Evolutionary conservation across 2,113 vertebrate species (phyloP).

Genomic region (Perccottus glenii): DNA sequence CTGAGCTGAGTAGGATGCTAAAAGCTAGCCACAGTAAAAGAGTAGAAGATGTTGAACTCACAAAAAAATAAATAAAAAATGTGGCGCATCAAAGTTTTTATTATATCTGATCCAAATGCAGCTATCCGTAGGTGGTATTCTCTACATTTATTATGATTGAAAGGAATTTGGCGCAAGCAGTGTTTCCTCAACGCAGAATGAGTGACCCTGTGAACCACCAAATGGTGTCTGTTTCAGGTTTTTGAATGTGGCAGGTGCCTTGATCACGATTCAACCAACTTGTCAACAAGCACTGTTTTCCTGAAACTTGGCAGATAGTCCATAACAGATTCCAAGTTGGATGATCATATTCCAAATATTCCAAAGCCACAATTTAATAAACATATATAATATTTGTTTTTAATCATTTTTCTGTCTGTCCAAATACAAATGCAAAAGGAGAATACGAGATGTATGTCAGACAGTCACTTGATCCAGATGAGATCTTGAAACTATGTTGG

Average conservation of each 20-base stretch:
- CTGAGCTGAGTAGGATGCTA: slow-evolving; percentile 64
- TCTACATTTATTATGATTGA: slow-evolving; percentile 64
- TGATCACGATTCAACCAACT: slow-evolving; percentile 77
- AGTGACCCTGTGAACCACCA: slow-evolving; percentile 75
- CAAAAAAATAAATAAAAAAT: slow-evolving; percentile 22
- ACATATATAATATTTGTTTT: neutral
- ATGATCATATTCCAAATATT: slow-evolving; percentile 54
- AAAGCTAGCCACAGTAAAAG: slow-evolving; percentile 50
- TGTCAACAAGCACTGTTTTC: slow-evolving; percentile 79
- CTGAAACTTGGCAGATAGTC: slow-evolving; percentile 76
- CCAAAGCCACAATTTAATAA: neutral
- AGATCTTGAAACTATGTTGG: slow-evolving; percentile 51
- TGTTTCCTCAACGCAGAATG: slow-evolving; percentile 57
- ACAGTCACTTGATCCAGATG: slow-evolving; percentile 58
- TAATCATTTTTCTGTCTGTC: neutral
- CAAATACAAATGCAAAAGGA: slow-evolving; percentile 13
- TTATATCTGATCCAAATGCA: slow-evolving; percentile 40
- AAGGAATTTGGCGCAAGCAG: slow-evolving; percentile 67
- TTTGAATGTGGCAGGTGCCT: slow-evolving; percentile 78
- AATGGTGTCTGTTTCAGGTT: slow-evolving; percentile 82
- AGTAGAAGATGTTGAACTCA: slow-evolving; percentile 30
- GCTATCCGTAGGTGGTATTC: slow-evolving; percentile 34
- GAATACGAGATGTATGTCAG: slow-evolving; percentile 42
- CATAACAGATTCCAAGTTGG: slow-evolving; percentile 72
- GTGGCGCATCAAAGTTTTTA: slow-evolving; percentile 1